These are phyloP conservation scores for Scolopax bukidnonensis DNA, from an alignment of 2,797 vertebrate species.

Conservation along the genomic window DNA sequence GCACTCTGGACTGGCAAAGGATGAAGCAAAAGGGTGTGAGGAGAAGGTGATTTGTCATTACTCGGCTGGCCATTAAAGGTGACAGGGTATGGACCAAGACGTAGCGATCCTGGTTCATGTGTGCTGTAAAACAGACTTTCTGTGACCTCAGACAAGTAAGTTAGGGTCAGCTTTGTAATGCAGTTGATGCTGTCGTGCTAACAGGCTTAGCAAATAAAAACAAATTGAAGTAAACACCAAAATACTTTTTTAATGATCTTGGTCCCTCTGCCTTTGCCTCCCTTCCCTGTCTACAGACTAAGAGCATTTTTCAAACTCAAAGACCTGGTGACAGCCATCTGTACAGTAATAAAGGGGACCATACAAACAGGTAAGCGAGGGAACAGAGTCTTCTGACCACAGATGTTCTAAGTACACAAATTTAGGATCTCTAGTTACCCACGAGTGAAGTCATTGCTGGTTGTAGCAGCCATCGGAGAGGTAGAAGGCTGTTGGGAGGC, in stretches of 20 bases:
- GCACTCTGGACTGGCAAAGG: neutral
- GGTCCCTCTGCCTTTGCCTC: slow-evolving; percentile 3
- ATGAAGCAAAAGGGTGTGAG: neutral
- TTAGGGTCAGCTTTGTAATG: neutral
- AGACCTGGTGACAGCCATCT: neutral
- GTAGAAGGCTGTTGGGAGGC: neutral
- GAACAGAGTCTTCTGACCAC: neutral
- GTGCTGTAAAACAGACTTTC: neutral
- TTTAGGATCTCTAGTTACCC: neutral
- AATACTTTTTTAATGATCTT: slow-evolving; percentile 11
- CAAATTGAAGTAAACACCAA: slow-evolving; percentile 29
- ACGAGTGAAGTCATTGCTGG: neutral
- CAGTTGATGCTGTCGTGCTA: neutral
- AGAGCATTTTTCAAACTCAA: slow-evolving; percentile 6
- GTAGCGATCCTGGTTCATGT: neutral
- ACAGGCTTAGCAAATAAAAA: slow-evolving; percentile 38
- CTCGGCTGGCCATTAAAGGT: neutral
- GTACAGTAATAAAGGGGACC: neutral
- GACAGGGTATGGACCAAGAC: neutral
- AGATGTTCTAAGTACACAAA: neutral
- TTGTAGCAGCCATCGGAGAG: neutral
- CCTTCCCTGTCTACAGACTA: neutral
- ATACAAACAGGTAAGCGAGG: neutral
- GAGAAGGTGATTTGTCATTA: neutral
- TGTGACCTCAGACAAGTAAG: neutral